Base-by-base conservation (phyloP, 2,888 invertebrate species). In the Chorisops tibialis region DNA sequence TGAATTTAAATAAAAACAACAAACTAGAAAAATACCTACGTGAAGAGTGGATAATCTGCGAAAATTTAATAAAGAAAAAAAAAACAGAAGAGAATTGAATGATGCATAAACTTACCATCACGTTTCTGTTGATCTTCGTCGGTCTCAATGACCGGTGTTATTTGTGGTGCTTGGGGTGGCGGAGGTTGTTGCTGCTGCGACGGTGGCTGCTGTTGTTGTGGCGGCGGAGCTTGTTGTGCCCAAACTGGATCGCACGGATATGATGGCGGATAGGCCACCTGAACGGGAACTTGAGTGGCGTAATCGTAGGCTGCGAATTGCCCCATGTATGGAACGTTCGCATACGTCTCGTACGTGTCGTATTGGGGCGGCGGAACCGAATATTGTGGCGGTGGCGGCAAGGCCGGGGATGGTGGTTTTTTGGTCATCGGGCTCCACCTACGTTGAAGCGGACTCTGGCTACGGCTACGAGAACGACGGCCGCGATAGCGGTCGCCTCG, bases 71-170 rank as follows among this genome's bases (percentile, higher is more conserved):
- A 18, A 37, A 11, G 9, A 9, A 51, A 5, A 9, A n/a, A n/a
- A n/a, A n/a, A n/a, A n/a, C n/a, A n/a, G n/a, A n/a, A n/a, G n/a
- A n/a, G n/a, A n/a, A n/a, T n/a, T n/a, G n/a, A n/a, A n/a, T n/a
- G n/a, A n/a, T n/a, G 7, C 14, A 3, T 47, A 59, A 39, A 61
- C 74, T 70, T 75, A 78, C 78, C 78, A 66, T 78, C 75, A 66
- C 75, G 73, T 68, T 72, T 74, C 51, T 72, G 67, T 58, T 67
- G 65, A 14, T 68, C 67, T 52, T 68, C 68, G 11, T 67, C 67
- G 4, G 39, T 30, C 60, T 65, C 63, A 1, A 41, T n/a, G 48
- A 22, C 2, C 24, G 47, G n/a, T 6, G 43, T 30, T 24, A 51
- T 62, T 50, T 63, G 67, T 0, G 66, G 66, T 24, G 62, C 67